These are phyloP conservation scores for Montipora capricornis DNA, from an alignment of 64 coral and sea anemone species.

Conservation along the genomic window DNA sequence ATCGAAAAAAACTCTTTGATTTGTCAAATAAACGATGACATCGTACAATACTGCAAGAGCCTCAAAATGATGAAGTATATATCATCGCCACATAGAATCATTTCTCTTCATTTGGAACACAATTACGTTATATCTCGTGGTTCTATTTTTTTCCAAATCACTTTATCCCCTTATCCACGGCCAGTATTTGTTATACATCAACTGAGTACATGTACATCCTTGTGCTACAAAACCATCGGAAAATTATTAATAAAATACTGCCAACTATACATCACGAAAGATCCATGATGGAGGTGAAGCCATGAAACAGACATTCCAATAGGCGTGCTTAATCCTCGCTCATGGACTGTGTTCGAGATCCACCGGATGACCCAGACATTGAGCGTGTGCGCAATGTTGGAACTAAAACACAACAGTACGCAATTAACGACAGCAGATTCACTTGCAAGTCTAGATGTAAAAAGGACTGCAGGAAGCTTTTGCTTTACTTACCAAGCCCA, in stretches of 20 bases:
- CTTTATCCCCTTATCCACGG: neutral
- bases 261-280: constrained; percentile 6
- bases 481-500: constrained; percentile 87
- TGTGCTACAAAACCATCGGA: constrained; percentile 4
- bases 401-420: constrained; percentile 65
- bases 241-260: neutral
- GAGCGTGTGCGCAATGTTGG: constrained; percentile 97
- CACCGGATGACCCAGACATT: constrained; percentile 90
- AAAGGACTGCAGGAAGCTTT: neutral
- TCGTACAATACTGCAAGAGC: neutral
- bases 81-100: neutral
- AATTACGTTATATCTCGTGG: neutral
- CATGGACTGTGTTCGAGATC: constrained; percentile 83
- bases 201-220: neutral
- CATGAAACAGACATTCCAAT: constrained; percentile 20
- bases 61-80: neutral
- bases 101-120: neutral
- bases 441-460: neutral
- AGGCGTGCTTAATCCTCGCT: constrained; percentile 69
- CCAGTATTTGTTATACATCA: constrained; percentile 34
- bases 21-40: neutral
- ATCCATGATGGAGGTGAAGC: constrained; percentile 11
- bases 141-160: constrained; percentile 6
- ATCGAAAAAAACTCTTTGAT: neutral
- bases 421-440: neutral